phyloP scores from a whole-genome alignment of 2,113 vertebrate species.

The Nematolebias whitei region DNA sequence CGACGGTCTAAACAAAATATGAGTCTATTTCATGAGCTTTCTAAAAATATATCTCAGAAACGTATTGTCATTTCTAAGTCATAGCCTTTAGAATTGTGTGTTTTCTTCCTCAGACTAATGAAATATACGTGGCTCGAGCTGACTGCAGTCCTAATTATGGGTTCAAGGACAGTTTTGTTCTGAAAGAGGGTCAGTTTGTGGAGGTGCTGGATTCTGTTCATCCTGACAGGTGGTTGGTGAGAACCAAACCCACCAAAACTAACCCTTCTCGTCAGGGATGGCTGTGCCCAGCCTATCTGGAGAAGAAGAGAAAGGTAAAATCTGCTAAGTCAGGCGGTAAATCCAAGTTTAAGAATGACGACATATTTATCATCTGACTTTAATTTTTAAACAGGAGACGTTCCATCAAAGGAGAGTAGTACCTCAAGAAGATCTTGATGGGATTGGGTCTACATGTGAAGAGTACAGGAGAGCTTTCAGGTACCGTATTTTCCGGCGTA shows the following conservation, averaged over 20 bases:
- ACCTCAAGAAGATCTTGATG: conserved; percentile 68
- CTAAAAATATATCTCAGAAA: neutral
- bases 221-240: conserved; percentile 92
- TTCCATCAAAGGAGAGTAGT: conserved; percentile 57
- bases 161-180: conserved; percentile 85
- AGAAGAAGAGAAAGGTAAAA: conserved; percentile 91
- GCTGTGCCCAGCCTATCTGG: conserved; percentile 95
- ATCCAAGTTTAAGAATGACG: neutral
- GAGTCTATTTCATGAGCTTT: neutral
- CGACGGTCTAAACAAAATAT: neutral
- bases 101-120: conserved; percentile 85
- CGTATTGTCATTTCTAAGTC: neutral
- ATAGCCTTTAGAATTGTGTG: neutral
- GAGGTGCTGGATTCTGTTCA: conserved; percentile 94
- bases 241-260: conserved; percentile 94
- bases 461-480: conserved; percentile 73
- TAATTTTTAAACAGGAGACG: conserved; percentile 48
- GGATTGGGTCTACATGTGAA: conserved; percentile 69
- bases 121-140: conserved; percentile 92
- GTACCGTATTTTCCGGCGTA: too few species aligned
- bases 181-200: conserved; percentile 95
- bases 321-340: neutral
- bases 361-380: neutral
- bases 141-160: conserved; percentile 86
- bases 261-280: conserved; percentile 93